Evolutionary conservation across 2,113 vertebrate genomes (phyloP).

Genomic region (Silurus asotus): DNA sequence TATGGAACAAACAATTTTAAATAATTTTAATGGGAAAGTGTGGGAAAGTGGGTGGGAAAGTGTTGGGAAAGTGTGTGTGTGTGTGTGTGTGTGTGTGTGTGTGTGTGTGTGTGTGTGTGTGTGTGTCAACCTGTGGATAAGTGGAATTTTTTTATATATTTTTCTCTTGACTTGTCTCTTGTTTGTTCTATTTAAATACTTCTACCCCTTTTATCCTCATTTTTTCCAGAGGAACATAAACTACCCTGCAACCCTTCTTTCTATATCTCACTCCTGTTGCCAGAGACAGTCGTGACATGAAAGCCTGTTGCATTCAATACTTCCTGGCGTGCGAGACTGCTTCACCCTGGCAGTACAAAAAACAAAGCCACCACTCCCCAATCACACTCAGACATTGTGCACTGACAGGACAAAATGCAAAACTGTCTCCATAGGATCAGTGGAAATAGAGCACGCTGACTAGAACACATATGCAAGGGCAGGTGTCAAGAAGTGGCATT

Average conservation of each 20-base stretch:
- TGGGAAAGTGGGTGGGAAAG: background rate
- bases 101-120: too few species aligned
- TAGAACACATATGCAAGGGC: conserved; percentile 50
- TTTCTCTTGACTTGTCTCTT: conserved; percentile 28
- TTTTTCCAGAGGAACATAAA: conserved; percentile 55
- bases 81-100: conserved; percentile 4
- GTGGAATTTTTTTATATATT: background rate
- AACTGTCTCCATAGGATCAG: conserved; percentile 64
- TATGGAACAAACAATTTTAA: background rate
- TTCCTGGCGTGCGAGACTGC: conserved; percentile 49
- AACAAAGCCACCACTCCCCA: background rate
- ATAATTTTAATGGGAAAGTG: background rate
- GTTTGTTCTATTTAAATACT: background rate
- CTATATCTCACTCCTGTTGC: conserved; percentile 64
- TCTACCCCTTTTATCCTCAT: conserved; percentile 23
- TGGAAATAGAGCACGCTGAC: conserved; percentile 42
- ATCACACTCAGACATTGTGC: conserved; percentile 20
- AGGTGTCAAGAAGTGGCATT: conserved; percentile 15
- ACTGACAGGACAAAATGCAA: conserved; percentile 49
- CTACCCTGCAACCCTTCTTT: conserved; percentile 58
- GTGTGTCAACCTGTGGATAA: too few species aligned
- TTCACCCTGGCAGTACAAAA: conserved; percentile 50
- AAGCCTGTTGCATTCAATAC: conserved; percentile 43
- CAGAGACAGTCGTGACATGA: conserved; percentile 50
- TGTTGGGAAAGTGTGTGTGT: background rate